A percentile compares a stretch with the other conserved stretches of the same genome.
Conservation (phyloP, 1,140 invertebrate species). For the Druon quercuslanigerum region DNA sequence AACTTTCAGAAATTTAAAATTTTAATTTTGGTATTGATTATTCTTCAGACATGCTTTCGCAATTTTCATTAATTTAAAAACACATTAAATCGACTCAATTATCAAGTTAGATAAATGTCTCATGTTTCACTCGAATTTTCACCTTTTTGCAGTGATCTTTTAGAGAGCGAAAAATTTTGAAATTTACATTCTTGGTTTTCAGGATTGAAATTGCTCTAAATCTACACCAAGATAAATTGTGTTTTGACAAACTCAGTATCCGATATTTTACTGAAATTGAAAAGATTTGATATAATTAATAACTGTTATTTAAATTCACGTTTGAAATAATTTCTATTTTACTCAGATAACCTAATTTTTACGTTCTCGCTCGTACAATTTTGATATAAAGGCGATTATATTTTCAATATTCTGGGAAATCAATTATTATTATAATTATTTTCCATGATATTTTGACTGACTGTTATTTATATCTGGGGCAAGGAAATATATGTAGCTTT, state of each 20-base stretch:
- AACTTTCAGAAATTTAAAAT: conserved; percentile 1
- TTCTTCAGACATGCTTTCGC: not conserved
- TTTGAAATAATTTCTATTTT: too few species aligned
- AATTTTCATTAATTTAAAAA: not conserved
- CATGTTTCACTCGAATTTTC: not conserved
- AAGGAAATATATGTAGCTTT: not conserved
- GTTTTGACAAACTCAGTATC: too few species aligned
- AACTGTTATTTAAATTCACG: too few species aligned
- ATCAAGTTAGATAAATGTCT: not conserved
- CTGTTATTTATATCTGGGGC: not conserved
- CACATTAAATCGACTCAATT: not conserved
- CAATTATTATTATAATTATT: not conserved
- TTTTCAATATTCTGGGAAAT: too few species aligned
- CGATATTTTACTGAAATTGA: too few species aligned
- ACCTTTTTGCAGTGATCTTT: not conserved
- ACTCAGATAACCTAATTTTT: too few species aligned
- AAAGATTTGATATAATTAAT: too few species aligned
- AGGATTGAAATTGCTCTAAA: not conserved
- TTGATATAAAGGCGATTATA: too few species aligned
- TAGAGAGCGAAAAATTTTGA: not conserved
- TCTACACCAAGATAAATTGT: not conserved
- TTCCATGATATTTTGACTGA: not conserved
- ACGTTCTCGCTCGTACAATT: too few species aligned
- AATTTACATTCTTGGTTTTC: not conserved
- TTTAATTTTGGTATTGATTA: not conserved